Base-by-base conservation (phyloP, 2,113 vertebrate genomes). In the Hymenochirus boettgeri region DNA sequence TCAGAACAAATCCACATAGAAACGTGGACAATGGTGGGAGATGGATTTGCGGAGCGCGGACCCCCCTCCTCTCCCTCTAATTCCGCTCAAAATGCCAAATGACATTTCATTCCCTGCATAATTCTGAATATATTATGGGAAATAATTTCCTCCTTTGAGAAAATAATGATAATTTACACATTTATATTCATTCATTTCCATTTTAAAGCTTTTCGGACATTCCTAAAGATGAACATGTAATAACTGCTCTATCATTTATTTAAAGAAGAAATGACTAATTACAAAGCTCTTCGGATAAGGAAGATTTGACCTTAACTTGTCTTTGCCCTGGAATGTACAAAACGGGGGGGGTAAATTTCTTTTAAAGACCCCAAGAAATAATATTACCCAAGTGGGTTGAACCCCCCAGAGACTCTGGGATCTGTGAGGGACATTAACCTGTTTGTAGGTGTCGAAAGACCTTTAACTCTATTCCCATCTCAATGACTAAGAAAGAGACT, bases 101-200 rank as follows among this genome's bases (percentile, higher is more conserved):
- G 37, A 56, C 37, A 64, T 64, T 64, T 64, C 10, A 21, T 21
- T 46, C 37, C 15, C 19, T 15, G 62, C 37, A 47, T 64, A 56
- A 42, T 64, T 64, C 52, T 46, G 37, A 46, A 56, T 64, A 52
- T 47, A 46, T 63, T 63, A 53, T 64, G 35, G 11, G 11, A 39
- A 39, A 39, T 33, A 7, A 33, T 33, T 33, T 33, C 31, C 11
- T 33, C 31, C 31, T 33, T 33, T 33, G 31, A 52, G 23, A 29
- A 54, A 63, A 45, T 77, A 82, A 79, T 78, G 77, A 76, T 76
- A 81, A 79, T 77, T 79, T 80, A 79, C 72, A 69, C 74, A 79
- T 65, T 71, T 79, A 74, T 65, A 65, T 72, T 67, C 70, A 77
- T 76, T 80, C 76, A 71, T 71, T 75, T 77, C 58, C 54, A 65